A percentile compares a stretch with the other conserved stretches of the same genome.
These are phyloP conservation scores for Indri indri DNA, from an alignment of 2,113 vertebrate species.

Conservation along the genomic window DNA sequence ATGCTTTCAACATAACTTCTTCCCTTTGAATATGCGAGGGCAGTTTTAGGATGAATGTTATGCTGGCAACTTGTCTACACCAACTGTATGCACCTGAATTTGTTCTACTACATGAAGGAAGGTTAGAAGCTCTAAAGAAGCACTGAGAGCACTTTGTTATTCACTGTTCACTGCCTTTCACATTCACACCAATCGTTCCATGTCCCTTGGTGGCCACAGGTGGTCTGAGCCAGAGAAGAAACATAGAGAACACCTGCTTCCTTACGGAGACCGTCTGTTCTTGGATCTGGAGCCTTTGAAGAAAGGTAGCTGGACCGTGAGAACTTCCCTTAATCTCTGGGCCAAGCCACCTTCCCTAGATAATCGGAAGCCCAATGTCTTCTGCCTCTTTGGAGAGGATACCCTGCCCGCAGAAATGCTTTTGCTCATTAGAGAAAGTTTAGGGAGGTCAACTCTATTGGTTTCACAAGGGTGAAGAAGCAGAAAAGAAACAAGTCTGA, in stretches of 20 bases:
- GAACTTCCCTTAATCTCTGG: neutral
- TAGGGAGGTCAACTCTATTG: neutral
- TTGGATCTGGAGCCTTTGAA: neutral
- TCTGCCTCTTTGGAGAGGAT: neutral
- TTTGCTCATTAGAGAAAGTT: neutral
- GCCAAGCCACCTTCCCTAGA: neutral
- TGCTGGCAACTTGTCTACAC: neutral
- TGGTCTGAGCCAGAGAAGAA: neutral
- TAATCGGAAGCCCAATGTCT: neutral
- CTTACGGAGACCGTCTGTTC: neutral
- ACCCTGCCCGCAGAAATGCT: neutral
- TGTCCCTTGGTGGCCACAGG: neutral
- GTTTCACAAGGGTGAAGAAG: constrained; percentile 18
- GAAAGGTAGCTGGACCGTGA: neutral
- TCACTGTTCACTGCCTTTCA: neutral
- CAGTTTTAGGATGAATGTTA: neutral
- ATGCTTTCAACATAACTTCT: neutral
- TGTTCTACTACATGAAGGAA: neutral
- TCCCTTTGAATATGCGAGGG: neutral
- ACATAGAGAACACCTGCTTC: neutral
- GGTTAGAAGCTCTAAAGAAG: neutral
- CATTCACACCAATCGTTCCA: neutral
- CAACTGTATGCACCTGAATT: neutral
- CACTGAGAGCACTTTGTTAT: neutral
- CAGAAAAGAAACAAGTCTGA: neutral